phyloP scores from a whole-genome alignment of 2,113 vertebrate genomes.

The Trichechus manatus region DNA sequence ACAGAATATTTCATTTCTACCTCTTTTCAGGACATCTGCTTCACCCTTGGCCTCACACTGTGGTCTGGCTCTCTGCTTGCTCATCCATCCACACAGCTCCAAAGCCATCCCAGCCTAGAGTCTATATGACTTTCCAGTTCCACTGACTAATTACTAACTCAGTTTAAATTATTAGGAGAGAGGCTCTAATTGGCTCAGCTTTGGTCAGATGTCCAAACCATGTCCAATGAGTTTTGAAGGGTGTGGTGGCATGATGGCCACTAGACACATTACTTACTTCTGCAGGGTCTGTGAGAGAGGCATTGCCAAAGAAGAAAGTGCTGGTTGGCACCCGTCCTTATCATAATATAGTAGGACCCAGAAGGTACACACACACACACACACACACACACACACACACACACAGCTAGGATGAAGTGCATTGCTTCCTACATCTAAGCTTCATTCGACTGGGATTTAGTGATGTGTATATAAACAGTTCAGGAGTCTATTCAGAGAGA shows the following conservation, averaged over 20 bases:
- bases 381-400: neutral
- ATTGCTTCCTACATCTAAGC: neutral
- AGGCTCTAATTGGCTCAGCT: neutral
- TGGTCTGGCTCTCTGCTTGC: neutral
- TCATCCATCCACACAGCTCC: neutral
- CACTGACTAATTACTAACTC: neutral
- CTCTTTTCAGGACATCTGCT: neutral
- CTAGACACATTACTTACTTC: neutral
- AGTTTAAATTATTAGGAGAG: conserved; percentile 5
- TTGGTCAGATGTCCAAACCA: neutral
- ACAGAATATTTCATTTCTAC: neutral
- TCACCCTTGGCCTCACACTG: neutral
- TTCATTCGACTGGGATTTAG: fast-evolving
- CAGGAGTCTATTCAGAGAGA: neutral
- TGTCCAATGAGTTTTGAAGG: neutral
- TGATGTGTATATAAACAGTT: neutral
- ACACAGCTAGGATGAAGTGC: neutral
- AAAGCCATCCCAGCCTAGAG: neutral
- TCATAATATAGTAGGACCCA: neutral
- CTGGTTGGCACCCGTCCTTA: neutral
- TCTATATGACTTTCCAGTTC: neutral
- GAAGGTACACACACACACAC: neutral
- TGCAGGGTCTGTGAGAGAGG: neutral
- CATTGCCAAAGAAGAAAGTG: neutral
- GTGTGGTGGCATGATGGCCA: neutral